Evolutionary conservation across 2,888 invertebrate species (phyloP), one percentile per base, ranked within the genome.

Genomic region (Urechis unicinctus): DNA sequence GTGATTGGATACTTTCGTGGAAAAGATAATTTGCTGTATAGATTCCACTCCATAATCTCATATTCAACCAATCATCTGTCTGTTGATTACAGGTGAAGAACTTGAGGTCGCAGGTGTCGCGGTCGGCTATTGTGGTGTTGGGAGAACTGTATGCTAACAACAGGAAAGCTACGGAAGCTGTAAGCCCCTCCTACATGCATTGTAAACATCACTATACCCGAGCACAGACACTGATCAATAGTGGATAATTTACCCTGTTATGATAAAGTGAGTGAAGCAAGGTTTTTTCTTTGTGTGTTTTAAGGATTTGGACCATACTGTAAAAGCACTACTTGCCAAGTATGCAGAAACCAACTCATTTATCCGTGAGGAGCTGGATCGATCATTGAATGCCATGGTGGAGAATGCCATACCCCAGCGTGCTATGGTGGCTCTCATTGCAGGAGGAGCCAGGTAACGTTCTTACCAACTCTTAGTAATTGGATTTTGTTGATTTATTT

Each of bases 331-430:
- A 56, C 82, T 96, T 30, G 88, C 89, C 65, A 86, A 94, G 59
- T 88, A 91, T 50, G 92, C 93, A 0, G 96, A 97, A 72, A 94
- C 92, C 5, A 95, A 94, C 79, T 86, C 67, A 13, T 78, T 97
- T 75, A 83, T 97, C 51, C 83, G 94, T 25, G 88, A 88, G 36
- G 96, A 96, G 78, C 90, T 93, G 2, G 86, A 87, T 56, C 82
- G 83, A 9, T 89, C 94, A 1, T 78, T 97, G 44, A 88, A 87
- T 67, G 83, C 85, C 17, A 87, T 97, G 84, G 86, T 91, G 56
- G 86, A 89, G 56, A 83, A 87, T 58, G 82, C 90, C 22, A 85
- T 86, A 29, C 84, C 87, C 36, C 73, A 72, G 56, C 70, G 77
- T 55, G 74, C 78, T 2, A 65, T 80, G 31, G 56, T 69, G 44